phyloP scores from a whole-genome alignment of 2,113 vertebrate genomes.

The Fregetta grallaria region DNA sequence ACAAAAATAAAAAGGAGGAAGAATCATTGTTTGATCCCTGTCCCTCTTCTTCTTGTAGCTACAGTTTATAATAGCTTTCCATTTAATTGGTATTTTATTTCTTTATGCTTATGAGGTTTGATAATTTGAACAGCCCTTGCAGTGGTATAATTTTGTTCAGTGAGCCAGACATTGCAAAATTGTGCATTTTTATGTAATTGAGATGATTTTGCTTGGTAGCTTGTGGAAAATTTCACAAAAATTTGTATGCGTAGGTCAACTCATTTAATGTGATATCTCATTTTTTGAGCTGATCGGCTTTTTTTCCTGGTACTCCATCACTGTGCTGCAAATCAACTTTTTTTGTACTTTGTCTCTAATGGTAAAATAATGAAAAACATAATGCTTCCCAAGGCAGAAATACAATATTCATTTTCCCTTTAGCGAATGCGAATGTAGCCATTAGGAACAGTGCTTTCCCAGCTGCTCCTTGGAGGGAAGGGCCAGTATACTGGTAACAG shows the following conservation, averaged over 20 bases:
- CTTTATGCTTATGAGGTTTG: slow-evolving; percentile 20
- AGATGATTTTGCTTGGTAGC: slow-evolving; percentile 24
- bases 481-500: background rate
- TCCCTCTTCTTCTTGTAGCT: background rate
- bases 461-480: background rate
- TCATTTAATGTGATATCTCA: background rate
- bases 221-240: slow-evolving; percentile 27
- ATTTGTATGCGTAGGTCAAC: background rate
- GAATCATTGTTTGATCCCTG: background rate
- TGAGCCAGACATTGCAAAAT: slow-evolving; percentile 19
- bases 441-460: background rate
- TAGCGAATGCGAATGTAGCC: background rate
- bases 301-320: background rate
- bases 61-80: slow-evolving; percentile 37
- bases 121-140: slow-evolving; percentile 26
- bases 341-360: background rate
- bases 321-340: background rate
- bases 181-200: slow-evolving; percentile 19
- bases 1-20: background rate
- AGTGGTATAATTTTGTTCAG: slow-evolving; percentile 23
- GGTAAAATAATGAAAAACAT: slow-evolving; percentile 28
- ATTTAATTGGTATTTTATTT: slow-evolving; percentile 51
- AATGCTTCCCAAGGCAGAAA: slow-evolving; percentile 16
- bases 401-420: slow-evolving; percentile 3
- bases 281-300: background rate